Conservation (phyloP, 2,888 invertebrate species). For the Drosophila recens region DNA sequence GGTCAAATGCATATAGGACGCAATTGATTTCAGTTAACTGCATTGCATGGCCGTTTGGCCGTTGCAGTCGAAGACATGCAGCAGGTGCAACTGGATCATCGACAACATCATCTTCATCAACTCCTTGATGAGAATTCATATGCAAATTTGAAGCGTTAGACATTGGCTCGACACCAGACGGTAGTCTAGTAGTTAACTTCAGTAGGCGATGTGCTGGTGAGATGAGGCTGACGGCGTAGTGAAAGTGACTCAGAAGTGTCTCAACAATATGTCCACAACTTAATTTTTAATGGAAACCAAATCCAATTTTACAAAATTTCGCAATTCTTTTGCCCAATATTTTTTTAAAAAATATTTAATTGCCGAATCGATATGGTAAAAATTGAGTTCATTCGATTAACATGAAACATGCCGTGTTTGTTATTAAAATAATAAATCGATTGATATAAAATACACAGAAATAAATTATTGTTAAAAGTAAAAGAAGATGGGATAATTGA, state of each 20-base stretch:
- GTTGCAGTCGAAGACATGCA: conserved; percentile 56
- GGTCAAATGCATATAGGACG: conserved; percentile 41
- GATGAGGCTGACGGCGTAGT: conserved; percentile 33
- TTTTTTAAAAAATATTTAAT: conserved; percentile 28
- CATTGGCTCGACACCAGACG: conserved; percentile 10
- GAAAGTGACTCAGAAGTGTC: conserved; percentile 46
- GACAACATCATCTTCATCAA: conserved; percentile 42
- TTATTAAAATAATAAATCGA: conserved; percentile 25
- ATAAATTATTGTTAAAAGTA: conserved; percentile 18
- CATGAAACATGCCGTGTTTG: conserved; percentile 18
- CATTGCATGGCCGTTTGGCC: conserved; percentile 45
- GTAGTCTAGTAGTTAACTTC: conserved; percentile 5
- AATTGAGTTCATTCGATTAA: conserved; percentile 21
- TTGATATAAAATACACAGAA: conserved; percentile 39
- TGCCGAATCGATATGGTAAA: conserved; percentile 8
- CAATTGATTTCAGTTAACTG: conserved; percentile 75
- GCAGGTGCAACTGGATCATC: conserved; percentile 20
- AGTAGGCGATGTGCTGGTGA: conserved; percentile 34
- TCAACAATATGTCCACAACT: conserved; percentile 35
- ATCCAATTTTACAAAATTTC: background rate
- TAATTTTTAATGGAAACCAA: conserved; percentile 24
- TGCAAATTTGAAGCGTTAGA: conserved; percentile 67
- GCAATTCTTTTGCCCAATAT: background rate
- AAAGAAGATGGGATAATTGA: conserved; percentile 41
- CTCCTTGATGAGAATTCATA: conserved; percentile 71